Percentiles rank a stretch among this genome's conserved stretches.
phyloP scores from a whole-genome alignment of 2,888 invertebrate genomes.

The Punctoribates punctum region DNA sequence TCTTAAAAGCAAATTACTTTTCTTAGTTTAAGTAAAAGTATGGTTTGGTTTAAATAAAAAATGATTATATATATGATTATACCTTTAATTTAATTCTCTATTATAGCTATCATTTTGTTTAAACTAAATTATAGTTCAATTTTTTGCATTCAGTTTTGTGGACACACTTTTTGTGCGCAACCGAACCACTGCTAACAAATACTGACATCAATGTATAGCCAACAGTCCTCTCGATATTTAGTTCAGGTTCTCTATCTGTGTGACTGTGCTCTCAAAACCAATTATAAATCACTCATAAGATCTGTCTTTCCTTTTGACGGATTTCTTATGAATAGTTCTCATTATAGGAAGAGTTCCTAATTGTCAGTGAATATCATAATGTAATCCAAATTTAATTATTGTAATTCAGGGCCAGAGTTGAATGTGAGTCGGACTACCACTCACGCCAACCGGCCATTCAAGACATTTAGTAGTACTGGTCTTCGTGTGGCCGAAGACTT shows the following conservation, averaged over 20 bases:
- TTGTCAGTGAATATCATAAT: constrained; percentile 31
- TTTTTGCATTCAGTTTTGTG: not conserved
- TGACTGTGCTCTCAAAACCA: not conserved
- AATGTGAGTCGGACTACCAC: not conserved
- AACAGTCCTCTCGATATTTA: not conserved
- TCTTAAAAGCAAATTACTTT: constrained; percentile 32
- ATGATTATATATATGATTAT: constrained; percentile 9
- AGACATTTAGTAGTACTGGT: not conserved
- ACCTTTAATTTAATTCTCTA: not conserved
- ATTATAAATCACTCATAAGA: constrained; percentile 33
- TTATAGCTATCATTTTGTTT: constrained; percentile 26
- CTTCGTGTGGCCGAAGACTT: not conserved
- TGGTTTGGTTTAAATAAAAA: not conserved
- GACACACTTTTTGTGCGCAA: too few species aligned
- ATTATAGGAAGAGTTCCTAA: constrained; percentile 6
- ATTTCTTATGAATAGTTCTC: constrained; percentile 11
- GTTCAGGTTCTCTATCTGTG: not conserved
- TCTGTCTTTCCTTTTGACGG: constrained; percentile 7
- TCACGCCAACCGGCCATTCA: constrained; percentile 30
- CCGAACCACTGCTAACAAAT: too few species aligned
- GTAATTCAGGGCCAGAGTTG: constrained; percentile 1
- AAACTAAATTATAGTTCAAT: constrained; percentile 1
- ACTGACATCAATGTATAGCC: too few species aligned
- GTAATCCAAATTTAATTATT: constrained; percentile 36
- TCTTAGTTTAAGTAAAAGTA: constrained; percentile 4